Evolutionary conservation across 2,888 invertebrate species (phyloP).

Genomic region (Matsumyia berberina): DNA sequence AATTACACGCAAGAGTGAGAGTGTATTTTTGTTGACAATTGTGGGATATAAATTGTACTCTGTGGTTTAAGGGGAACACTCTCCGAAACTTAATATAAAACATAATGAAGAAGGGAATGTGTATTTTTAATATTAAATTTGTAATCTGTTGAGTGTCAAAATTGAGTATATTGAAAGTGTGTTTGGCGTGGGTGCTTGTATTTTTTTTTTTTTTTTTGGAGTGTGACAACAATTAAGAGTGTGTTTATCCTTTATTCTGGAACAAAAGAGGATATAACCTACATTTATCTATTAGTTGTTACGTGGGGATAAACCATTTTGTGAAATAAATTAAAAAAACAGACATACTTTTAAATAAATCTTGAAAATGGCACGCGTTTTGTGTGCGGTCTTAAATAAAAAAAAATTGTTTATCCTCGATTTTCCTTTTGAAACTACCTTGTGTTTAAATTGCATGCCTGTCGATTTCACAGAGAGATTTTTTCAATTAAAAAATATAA

Average conservation of each 20-base stretch:
- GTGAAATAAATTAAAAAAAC: no score
- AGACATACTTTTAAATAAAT: not conserved
- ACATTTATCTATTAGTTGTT: slow-evolving; percentile 11
- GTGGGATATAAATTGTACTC: slow-evolving; percentile 5
- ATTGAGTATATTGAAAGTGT: slow-evolving; percentile 43
- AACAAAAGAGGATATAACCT: slow-evolving; percentile 31
- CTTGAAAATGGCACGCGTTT: not conserved
- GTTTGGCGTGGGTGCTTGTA: slow-evolving; percentile 47
- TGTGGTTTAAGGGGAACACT: slow-evolving; percentile 26
- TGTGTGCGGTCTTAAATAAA: slow-evolving; percentile 14
- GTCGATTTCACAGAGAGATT: slow-evolving; percentile 54
- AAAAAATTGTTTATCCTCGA: slow-evolving; percentile 17
- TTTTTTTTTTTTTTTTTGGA: slow-evolving; percentile 14
- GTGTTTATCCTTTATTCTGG: slow-evolving; percentile 39
- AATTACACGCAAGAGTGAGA: slow-evolving; percentile 56
- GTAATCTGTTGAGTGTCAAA: slow-evolving; percentile 56
- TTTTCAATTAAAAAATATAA: slow-evolving; percentile 60
- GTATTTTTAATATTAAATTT: slow-evolving; percentile 26
- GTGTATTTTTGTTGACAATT: slow-evolving; percentile 17
- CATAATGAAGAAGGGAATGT: slow-evolving; percentile 28
- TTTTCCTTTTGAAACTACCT: slow-evolving; percentile 35
- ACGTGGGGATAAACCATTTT: not conserved
- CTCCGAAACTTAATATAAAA: slow-evolving; percentile 39
- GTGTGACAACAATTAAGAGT: slow-evolving; percentile 46
- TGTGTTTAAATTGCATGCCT: slow-evolving; percentile 67